These are phyloP conservation scores for Drosophila multiciliata DNA, from an alignment of 2,888 invertebrate genomes.

Conservation along the genomic window DNA sequence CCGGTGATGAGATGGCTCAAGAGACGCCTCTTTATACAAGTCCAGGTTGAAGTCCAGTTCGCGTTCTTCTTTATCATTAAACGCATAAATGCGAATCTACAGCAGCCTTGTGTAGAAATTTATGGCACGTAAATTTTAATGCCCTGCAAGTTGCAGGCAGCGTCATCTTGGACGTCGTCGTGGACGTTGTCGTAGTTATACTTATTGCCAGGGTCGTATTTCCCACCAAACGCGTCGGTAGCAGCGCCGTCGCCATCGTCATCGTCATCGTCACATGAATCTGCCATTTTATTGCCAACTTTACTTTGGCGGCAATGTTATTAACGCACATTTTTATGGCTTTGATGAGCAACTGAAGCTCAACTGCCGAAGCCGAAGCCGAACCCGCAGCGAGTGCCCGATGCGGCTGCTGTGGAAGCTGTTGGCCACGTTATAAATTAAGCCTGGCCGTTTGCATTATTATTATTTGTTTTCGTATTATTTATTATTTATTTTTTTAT, in stretches of 20 bases:
- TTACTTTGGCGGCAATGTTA: conserved; percentile 81
- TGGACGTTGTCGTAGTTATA: conserved; percentile 28
- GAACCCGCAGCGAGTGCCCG: conserved; percentile 1
- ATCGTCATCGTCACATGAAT: conserved; percentile 75
- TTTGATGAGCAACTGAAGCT: conserved; percentile 58
- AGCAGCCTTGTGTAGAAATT: conserved; percentile 76
- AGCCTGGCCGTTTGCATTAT: conserved; percentile 36
- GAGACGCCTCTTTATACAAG: conserved; percentile 4
- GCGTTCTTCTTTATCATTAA: conserved; percentile 77
- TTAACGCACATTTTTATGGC: conserved; percentile 81
- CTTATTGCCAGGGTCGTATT: conserved; percentile 57
- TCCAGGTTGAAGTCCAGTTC: conserved; percentile 31
- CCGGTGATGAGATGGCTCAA: conserved; percentile 1
- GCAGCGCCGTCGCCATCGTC: conserved; percentile 57
- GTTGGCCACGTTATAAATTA: conserved; percentile 60
- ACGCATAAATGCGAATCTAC: conserved; percentile 79
- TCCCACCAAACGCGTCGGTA: conserved; percentile 68
- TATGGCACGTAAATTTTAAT: conserved; percentile 81
- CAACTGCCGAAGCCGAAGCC: conserved; percentile 13
- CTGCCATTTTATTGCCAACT: conserved; percentile 80
- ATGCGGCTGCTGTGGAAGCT: conserved; percentile 33
- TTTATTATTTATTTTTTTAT: background rate
- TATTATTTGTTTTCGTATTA: conserved; percentile 3
- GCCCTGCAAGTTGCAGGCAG: conserved; percentile 56
- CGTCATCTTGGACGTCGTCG: conserved; percentile 30